phyloP scores from a whole-genome alignment of 2,797 vertebrate genomes.

The Lutjanus argentimaculatus region DNA sequence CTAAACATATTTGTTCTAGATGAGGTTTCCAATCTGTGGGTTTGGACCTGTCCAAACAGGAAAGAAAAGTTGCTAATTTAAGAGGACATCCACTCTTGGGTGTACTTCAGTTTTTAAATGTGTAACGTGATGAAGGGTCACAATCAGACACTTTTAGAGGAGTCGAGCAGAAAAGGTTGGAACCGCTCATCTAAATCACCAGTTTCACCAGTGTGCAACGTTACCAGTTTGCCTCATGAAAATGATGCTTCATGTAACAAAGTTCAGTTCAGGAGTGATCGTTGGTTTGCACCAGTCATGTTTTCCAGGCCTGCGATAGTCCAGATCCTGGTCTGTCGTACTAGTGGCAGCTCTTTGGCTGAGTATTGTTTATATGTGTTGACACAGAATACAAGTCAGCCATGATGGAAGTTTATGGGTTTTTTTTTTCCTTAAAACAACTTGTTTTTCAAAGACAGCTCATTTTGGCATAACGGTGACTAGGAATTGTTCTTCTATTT shows the following conservation, averaged over 20 bases:
- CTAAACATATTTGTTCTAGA: not conserved
- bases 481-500: not conserved
- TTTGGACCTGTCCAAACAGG: not conserved
- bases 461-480: not conserved
- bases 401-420: not conserved
- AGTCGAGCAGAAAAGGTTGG: too few relatives aligned
- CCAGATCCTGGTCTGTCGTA: not conserved
- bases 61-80: not conserved
- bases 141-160: too few relatives aligned
- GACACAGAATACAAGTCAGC: not conserved
- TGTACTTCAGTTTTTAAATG: too few relatives aligned
- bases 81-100: too few relatives aligned
- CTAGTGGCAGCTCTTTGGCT: not conserved
- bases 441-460: not conserved
- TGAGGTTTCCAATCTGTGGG: not conserved
- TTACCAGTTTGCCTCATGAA: too few relatives aligned
- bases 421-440: not conserved
- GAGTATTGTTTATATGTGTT: not conserved
- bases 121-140: too few relatives aligned
- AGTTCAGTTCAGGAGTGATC: not conserved
- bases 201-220: too few relatives aligned
- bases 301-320: not conserved
- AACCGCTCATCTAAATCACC: too few relatives aligned
- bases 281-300: not conserved
- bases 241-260: too few relatives aligned